Percentiles rank a stretch among this genome's conserved stretches.
These are phyloP conservation scores for Crocodylus rhombifer DNA, from an alignment of 2,797 vertebrate genomes.

Conservation along the genomic window DNA sequence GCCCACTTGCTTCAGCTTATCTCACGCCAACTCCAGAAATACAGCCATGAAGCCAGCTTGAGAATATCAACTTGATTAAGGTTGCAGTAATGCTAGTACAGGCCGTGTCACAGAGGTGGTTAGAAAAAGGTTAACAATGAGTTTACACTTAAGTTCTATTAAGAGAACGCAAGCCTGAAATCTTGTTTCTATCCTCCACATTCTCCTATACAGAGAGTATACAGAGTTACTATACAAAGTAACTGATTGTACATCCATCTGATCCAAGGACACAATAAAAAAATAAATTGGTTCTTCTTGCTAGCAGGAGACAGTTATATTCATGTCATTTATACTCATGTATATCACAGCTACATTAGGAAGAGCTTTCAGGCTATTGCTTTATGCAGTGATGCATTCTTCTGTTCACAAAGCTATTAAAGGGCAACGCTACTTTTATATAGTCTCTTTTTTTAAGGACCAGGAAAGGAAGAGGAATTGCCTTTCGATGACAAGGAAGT, in stretches of 20 bases:
- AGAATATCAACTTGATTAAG: conserved; percentile 6
- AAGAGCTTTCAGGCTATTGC: background rate
- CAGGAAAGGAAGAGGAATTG: background rate
- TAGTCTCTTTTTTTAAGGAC: background rate
- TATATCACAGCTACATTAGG: background rate
- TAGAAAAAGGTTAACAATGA: background rate
- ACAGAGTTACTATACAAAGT: background rate
- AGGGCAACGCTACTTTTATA: background rate
- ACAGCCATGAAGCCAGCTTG: background rate
- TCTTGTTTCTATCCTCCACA: background rate
- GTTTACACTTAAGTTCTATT: conserved; percentile 7
- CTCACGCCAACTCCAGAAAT: too few species aligned
- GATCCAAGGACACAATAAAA: background rate
- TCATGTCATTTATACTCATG: background rate
- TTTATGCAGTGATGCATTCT: background rate
- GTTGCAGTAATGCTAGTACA: background rate
- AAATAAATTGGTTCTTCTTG: background rate
- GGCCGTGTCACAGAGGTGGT: background rate
- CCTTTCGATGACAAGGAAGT: background rate
- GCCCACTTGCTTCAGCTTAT: too few species aligned
- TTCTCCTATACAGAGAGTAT: background rate
- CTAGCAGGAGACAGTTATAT: background rate
- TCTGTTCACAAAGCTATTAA: background rate
- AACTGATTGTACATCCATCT: background rate
- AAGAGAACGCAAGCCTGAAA: background rate